These are phyloP conservation scores for Lottia scabra DNA, from an alignment of 2,888 invertebrate species.

Conservation along the genomic window DNA sequence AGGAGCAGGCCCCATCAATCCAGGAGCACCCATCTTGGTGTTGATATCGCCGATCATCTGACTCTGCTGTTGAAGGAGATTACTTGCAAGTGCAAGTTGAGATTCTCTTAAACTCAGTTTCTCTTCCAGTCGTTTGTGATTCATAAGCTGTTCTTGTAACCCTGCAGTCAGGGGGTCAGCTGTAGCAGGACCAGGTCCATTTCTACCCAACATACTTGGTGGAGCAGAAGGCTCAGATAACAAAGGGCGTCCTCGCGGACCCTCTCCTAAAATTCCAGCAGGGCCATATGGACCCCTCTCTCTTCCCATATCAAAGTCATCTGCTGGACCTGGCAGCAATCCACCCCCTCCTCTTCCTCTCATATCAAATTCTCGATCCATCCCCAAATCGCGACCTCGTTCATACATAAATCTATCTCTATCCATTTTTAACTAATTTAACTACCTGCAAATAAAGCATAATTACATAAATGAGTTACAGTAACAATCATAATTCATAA, in stretches of 20 bases:
- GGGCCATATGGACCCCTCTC: too few species aligned
- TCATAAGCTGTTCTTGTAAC: slow-evolving; percentile 22
- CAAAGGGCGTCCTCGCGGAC: slow-evolving; percentile 4
- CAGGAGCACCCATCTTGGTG: slow-evolving; percentile 16
- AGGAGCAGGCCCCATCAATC: slow-evolving; percentile 2
- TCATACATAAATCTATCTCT: neutral
- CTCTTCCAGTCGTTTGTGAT: slow-evolving; percentile 26
- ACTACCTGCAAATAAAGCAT: too few species aligned
- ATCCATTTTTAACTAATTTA: neutral
- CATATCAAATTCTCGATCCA: neutral
- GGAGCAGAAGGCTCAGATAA: neutral
- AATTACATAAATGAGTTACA: too few species aligned
- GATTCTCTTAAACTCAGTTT: slow-evolving; percentile 27
- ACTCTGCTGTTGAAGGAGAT: slow-evolving; percentile 33
- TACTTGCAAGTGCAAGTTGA: slow-evolving; percentile 33
- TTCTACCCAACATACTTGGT: slow-evolving; percentile 4
- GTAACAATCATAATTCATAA: too few species aligned
- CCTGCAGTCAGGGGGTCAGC: neutral
- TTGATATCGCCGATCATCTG: neutral
- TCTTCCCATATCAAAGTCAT: too few species aligned
- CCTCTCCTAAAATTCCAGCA: slow-evolving; percentile 16
- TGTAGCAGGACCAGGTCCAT: neutral
- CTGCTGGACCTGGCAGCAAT: too few species aligned
- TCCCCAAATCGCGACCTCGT: neutral
- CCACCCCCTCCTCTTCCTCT: neutral